Evolutionary conservation across 2,888 invertebrate species (phyloP).

Genomic region (Ennomos fuscantarius): DNA sequence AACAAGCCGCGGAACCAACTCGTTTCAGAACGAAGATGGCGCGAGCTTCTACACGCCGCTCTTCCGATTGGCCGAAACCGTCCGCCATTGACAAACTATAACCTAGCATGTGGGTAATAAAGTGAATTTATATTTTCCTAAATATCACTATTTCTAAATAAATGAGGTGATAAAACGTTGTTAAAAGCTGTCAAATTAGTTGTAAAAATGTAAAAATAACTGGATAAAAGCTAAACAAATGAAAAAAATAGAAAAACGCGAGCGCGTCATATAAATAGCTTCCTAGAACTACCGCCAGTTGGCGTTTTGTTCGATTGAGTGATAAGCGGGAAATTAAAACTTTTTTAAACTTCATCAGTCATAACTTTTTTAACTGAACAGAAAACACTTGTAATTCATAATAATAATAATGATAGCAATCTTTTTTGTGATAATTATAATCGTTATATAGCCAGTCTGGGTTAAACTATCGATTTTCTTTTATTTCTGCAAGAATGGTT

Average conservation of each 20-base stretch:
- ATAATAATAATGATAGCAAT: too few species aligned
- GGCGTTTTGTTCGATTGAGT: conserved; percentile 48
- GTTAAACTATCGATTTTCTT: too few species aligned
- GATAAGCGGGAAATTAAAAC: conserved; percentile 65
- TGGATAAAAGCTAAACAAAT: conserved; percentile 15
- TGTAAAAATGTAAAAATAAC: background rate
- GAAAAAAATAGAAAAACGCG: conserved; percentile 45
- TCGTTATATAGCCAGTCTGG: too few species aligned
- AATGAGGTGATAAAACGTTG: conserved; percentile 39
- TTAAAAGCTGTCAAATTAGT: conserved; percentile 48
- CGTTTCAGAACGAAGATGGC: conserved; percentile 94
- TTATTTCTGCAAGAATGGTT: too few species aligned
- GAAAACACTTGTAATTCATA: too few species aligned
- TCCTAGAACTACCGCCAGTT: conserved; percentile 51
- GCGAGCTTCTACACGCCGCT: conserved; percentile 83
- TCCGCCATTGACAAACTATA: conserved; percentile 70
- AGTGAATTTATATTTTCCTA: conserved; percentile 45
- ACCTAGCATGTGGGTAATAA: conserved; percentile 71
- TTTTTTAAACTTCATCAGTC: background rate
- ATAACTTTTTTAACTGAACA: too few species aligned
- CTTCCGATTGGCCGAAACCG: conserved; percentile 67
- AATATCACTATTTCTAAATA: conserved; percentile 23
- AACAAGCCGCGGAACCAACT: conserved; percentile 85
- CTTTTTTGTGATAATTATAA: too few species aligned
- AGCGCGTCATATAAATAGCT: conserved; percentile 58